Percentiles rank a stretch among this genome's conserved stretches.
These are phyloP conservation scores for Eristalis tenax DNA, from an alignment of 2,888 invertebrate species.

Conservation along the genomic window DNA sequence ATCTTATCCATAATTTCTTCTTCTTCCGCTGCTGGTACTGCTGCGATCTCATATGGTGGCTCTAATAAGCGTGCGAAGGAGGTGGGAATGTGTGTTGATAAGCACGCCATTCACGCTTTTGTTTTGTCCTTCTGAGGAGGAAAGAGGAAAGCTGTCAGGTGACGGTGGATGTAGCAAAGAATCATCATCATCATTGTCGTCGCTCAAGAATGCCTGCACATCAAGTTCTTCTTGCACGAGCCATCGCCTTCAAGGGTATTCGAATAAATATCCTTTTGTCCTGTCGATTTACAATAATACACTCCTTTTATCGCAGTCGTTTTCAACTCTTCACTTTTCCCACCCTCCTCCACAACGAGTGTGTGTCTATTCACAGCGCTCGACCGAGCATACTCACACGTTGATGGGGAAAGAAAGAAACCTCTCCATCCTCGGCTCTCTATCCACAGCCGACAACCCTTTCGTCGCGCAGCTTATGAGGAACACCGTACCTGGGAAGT, in stretches of 20 bases:
- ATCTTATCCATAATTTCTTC: constrained; percentile 25
- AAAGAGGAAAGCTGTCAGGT: constrained; percentile 18
- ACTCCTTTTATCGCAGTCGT: constrained; percentile 44
- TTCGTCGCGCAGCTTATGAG: constrained; percentile 16
- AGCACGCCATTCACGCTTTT: constrained; percentile 36
- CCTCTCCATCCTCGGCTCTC: background rate
- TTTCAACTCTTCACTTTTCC: background rate
- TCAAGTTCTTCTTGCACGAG: constrained; percentile 22
- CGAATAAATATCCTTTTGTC: constrained; percentile 69
- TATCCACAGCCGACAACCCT: background rate
- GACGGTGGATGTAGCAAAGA: background rate
- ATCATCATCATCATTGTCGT: too few species aligned
- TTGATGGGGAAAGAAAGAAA: background rate
- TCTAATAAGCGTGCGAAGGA: constrained; percentile 46
- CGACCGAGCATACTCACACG: background rate
- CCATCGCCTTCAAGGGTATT: constrained; percentile 66
- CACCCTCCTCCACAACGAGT: too few species aligned
- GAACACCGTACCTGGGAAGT: constrained; percentile 45
- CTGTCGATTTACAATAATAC: constrained; percentile 68
- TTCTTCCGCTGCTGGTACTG: background rate
- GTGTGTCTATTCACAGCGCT: background rate
- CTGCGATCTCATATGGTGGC: background rate
- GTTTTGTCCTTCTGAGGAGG: constrained; percentile 9
- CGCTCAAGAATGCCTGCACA: background rate
- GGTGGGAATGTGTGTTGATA: constrained; percentile 38